Conservation (phyloP, 2,797 vertebrate genomes). For the Amblyopsis hoosieri region DNA sequence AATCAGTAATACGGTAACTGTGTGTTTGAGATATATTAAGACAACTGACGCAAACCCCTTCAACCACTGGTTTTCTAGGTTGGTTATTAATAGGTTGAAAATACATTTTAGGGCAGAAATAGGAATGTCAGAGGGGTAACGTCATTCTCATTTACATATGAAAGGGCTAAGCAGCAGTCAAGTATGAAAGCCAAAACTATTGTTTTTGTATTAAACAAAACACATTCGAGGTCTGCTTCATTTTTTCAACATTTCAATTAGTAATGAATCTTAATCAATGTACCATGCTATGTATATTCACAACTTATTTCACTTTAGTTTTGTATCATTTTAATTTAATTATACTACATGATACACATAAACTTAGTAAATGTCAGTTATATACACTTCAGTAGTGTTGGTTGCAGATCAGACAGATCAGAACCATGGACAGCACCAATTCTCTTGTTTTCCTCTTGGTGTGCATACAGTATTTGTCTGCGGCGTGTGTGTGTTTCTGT, state of each 20-base stretch:
- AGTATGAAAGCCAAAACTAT: conserved; percentile 35
- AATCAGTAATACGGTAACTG: conserved; percentile 1
- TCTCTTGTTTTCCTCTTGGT: background rate
- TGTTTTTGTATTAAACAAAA: conserved; percentile 38
- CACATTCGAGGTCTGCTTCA: conserved; percentile 3
- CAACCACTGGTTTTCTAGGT: conserved; percentile 12
- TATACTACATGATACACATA: too few relatives aligned
- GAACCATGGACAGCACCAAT: conserved; percentile 34
- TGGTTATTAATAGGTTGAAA: conserved; percentile 42
- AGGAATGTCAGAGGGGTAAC: conserved; percentile 35
- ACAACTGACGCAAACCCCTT: background rate
- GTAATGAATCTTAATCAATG: background rate
- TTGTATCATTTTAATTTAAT: too few relatives aligned
- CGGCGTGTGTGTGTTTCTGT: too few relatives aligned
- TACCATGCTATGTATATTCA: too few relatives aligned
- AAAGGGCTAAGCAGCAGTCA: conserved; percentile 32
- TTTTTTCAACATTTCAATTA: conserved; percentile 13
- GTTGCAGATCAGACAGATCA: conserved; percentile 3
- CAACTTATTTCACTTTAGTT: too few relatives aligned
- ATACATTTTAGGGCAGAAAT: conserved; percentile 34
- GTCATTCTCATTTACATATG: conserved; percentile 52
- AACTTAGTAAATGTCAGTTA: background rate
- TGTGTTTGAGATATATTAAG: background rate
- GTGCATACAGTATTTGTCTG: background rate
- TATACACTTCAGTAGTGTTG: background rate